Percentiles rank a stretch among this genome's conserved stretches.
Evolutionary conservation across 2,797 vertebrate species (phyloP).

Genomic region (Coregonus sp.): DNA sequence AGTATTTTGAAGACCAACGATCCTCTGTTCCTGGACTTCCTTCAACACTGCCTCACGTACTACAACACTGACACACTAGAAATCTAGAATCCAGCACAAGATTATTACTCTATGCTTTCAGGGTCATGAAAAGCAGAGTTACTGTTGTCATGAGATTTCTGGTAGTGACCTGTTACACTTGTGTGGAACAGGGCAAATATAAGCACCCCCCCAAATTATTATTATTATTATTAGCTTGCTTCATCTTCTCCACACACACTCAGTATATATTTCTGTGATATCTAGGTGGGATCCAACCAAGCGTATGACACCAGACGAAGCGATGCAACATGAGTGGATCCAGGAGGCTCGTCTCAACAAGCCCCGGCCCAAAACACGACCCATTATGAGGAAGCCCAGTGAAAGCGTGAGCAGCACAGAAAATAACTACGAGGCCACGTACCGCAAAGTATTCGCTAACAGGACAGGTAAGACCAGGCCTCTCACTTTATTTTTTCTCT

Average conservation of each 20-base stretch:
- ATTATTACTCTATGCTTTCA: background rate
- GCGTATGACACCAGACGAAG: slow-evolving; percentile 91
- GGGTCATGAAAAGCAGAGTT: background rate
- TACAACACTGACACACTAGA: slow-evolving; percentile 43
- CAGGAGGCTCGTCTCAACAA: slow-evolving; percentile 81
- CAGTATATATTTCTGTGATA: slow-evolving; percentile 2
- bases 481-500: background rate
- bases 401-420: slow-evolving; percentile 61
- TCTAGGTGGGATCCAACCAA: slow-evolving; percentile 87
- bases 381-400: slow-evolving; percentile 69
- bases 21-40: slow-evolving; percentile 86
- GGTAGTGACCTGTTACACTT: too few species aligned
- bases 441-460: slow-evolving; percentile 51
- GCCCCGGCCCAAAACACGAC: slow-evolving; percentile 67
- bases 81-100: background rate
- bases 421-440: slow-evolving; percentile 50
- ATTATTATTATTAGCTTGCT: too few species aligned
- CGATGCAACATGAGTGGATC: slow-evolving; percentile 88
- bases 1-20: slow-evolving; percentile 85
- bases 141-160: background rate
- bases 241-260: background rate
- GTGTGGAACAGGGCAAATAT: too few species aligned
- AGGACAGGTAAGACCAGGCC: slow-evolving; percentile 56
- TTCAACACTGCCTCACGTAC: slow-evolving; percentile 87
- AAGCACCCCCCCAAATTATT: too few species aligned